Evolutionary conservation across 2,888 invertebrate species (phyloP).

Genomic region (Sthenelais limicola): DNA sequence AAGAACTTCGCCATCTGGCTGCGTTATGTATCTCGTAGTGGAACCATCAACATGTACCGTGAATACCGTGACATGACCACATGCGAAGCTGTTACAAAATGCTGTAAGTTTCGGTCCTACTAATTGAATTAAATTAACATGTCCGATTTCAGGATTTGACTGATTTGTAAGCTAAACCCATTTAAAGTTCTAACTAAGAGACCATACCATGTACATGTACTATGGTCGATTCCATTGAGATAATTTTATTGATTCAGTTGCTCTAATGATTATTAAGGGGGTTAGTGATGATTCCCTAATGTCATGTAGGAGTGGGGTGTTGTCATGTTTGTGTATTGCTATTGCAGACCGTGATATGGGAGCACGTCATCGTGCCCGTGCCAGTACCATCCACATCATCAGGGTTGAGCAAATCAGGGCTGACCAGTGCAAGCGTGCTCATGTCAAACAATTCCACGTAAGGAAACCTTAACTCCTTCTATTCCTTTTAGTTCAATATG

Average conservation of each 20-base stretch:
- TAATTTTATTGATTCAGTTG: too few species aligned
- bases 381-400: slow-evolving; percentile 98
- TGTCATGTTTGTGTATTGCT: neutral
- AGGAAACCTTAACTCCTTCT: slow-evolving; percentile 49
- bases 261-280: too few species aligned
- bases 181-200: too few species aligned
- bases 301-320: neutral
- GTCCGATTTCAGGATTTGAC: too few species aligned
- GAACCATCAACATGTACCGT: slow-evolving; percentile 99
- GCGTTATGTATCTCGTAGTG: slow-evolving; percentile 97
- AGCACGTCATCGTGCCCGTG: slow-evolving; percentile 96
- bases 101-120: too few species aligned
- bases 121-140: too few species aligned
- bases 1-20: slow-evolving; percentile 99
- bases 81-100: slow-evolving; percentile 96
- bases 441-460: slow-evolving; percentile 98
- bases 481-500: slow-evolving; percentile 21
- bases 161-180: too few species aligned
- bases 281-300: too few species aligned
- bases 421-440: slow-evolving; percentile 89
- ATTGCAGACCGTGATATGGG: slow-evolving; percentile 91
- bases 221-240: too few species aligned
- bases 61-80: slow-evolving; percentile 98
- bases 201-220: too few species aligned
- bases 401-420: slow-evolving; percentile 94